Evolutionary conservation across 2,888 invertebrate species (phyloP), one percentile per base, ranked within the genome.

Genomic region (Lasiommata megera): DNA sequence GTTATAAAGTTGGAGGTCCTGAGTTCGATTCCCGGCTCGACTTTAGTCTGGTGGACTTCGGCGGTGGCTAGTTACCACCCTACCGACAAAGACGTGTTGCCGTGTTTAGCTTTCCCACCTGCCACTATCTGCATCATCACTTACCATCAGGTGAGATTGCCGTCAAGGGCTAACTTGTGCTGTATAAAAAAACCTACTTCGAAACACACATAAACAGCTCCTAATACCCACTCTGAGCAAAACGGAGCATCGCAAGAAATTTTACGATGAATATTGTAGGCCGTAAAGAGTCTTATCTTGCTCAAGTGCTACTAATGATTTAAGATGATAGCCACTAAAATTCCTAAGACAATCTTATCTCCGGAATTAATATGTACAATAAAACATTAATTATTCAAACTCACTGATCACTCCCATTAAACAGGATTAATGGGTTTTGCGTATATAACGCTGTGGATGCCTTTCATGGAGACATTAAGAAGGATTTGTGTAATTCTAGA

Each of bases 311-410:
- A 12, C 44, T 44, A 14, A 44, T 29, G 44, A 44, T 44, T 44
- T 44, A 44, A 28, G 44, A 12, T 14, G 14, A 44, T 44, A 44
- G 44, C 28, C 12, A 46, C 29, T 46, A 16, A 46, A 46, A 46
- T 11, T 31, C 11, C 46, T 29, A n/a, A 31, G 46, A 31, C 29
- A 46, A 31, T 46, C 29, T 46, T 46, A 46, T 46, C 46, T 46
- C 16, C 11, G 31, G 46, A 46, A 29, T 46, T 46, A 46, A 46
- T 46, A 31, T 31, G 29, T 46, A 29, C 46, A 46, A 31, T 46
- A 46, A 46, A 44, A 43, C 14, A 44, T 36, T 23, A 23, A 54
- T 46, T 54, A 46, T 54, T 28, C 46, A 36, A 54, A 54, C 54
- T 38, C 38, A 17, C 38, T 46, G 38, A 47, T 47, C 46, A 46